Evolutionary conservation across 2,797 vertebrate genomes (phyloP).

Genomic region (Morelia viridis): DNA sequence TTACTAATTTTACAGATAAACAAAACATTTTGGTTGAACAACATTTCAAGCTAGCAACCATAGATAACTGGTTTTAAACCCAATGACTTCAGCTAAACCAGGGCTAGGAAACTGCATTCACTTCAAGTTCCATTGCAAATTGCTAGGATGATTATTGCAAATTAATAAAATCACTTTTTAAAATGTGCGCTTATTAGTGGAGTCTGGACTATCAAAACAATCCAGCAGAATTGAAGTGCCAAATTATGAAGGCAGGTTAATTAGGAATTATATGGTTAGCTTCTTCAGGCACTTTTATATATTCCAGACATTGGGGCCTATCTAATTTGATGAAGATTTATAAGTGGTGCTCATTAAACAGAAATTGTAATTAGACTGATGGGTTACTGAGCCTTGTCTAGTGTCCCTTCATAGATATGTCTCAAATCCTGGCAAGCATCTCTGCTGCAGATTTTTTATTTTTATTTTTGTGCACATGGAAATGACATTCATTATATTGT

Average conservation of each 20-base stretch:
- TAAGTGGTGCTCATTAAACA: neutral
- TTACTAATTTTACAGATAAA: neutral
- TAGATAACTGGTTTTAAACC: neutral
- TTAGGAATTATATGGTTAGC: constrained; percentile 7
- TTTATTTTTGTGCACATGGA: neutral
- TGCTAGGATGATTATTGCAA: neutral
- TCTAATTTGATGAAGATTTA: constrained; percentile 26
- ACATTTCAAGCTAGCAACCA: neutral
- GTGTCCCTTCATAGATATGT: neutral
- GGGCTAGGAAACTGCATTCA: neutral
- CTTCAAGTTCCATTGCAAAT: neutral
- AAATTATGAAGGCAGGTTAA: neutral
- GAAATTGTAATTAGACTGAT: neutral
- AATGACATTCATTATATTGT: neutral
- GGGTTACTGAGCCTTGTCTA: constrained; percentile 26
- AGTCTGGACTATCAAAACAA: neutral
- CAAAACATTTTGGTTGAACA: neutral
- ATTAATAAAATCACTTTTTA: constrained; percentile 7
- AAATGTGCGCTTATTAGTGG: neutral
- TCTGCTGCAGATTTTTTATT: neutral
- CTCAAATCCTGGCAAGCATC: neutral
- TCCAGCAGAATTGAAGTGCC: neutral
- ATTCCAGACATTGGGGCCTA: constrained; percentile 1
- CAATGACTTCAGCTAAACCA: neutral
- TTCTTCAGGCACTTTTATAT: constrained; percentile 14